phyloP scores from a whole-genome alignment of 1,140 invertebrate genomes.

The Bombus affinis region DNA sequence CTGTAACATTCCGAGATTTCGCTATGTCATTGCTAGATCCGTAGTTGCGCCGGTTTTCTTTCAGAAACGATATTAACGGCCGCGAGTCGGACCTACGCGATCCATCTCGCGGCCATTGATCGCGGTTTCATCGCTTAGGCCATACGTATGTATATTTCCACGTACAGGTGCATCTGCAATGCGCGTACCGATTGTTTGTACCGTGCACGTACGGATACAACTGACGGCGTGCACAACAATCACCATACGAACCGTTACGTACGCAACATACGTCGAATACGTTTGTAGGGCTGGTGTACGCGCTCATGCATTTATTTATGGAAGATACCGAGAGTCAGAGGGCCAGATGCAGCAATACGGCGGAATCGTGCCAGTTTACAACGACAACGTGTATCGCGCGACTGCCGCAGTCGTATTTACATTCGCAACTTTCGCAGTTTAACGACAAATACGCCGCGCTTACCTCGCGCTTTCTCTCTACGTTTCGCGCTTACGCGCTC shows the following conservation, averaged over 20 bases:
- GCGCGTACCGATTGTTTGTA: slow-evolving; percentile 48
- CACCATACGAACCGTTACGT: slow-evolving; percentile 55
- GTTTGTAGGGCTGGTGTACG: background rate
- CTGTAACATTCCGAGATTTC: background rate
- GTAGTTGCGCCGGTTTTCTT: background rate
- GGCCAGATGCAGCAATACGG: slow-evolving; percentile 55
- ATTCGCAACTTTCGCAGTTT: slow-evolving; percentile 78
- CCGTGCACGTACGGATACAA: slow-evolving; percentile 37
- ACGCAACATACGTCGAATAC: slow-evolving; percentile 37
- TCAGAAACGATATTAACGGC: background rate
- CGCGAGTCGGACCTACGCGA: background rate
- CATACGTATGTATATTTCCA: background rate
- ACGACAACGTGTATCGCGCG: slow-evolving; percentile 63
- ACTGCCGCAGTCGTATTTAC: slow-evolving; percentile 70
- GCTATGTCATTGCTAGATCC: background rate
- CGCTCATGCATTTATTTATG: slow-evolving; percentile 76
- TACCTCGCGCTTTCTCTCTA: background rate
- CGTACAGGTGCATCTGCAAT: slow-evolving; percentile 28
- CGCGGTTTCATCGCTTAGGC: slow-evolving; percentile 46
- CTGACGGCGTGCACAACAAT: slow-evolving; percentile 47
- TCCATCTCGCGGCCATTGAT: slow-evolving; percentile 46
- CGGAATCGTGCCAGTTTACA: slow-evolving; percentile 70
- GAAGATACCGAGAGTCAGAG: slow-evolving; percentile 49
- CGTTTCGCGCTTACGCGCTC: too few relatives aligned
- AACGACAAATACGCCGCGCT: slow-evolving; percentile 60